Conservation (phyloP, 2,888 invertebrate genomes). For the Uloborus plumipes region DNA sequence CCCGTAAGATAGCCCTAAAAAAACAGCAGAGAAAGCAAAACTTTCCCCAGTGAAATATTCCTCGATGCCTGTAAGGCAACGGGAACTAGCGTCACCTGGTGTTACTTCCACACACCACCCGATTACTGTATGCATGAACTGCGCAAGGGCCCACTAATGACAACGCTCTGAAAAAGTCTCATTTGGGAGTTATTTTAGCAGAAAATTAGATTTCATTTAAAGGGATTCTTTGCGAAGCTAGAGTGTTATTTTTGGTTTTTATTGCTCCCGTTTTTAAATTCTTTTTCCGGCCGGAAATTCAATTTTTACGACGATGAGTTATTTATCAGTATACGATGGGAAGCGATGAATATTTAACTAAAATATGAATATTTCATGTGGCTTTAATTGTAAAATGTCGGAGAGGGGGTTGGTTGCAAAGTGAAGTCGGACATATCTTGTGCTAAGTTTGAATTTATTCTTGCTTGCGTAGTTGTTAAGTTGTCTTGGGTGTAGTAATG, state of each 20-base stretch:
- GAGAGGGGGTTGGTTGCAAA: slow-evolving; percentile 26
- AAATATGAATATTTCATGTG: slow-evolving; percentile 62
- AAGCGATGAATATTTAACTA: slow-evolving; percentile 43
- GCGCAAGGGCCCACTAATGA: slow-evolving; percentile 42
- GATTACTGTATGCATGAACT: slow-evolving; percentile 45
- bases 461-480: no score
- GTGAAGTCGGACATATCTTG: neutral
- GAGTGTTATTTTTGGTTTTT: slow-evolving; percentile 22
- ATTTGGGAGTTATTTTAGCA: slow-evolving; percentile 62
- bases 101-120: slow-evolving; percentile 37
- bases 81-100: slow-evolving; percentile 50
- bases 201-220: slow-evolving; percentile 62
- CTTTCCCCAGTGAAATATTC: slow-evolving; percentile 15
- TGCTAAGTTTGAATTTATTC: no score
- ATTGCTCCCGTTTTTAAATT: slow-evolving; percentile 16
- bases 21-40: slow-evolving; percentile 23
- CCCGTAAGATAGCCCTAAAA: neutral
- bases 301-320: slow-evolving; percentile 17
- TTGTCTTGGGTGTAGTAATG: no score
- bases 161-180: slow-evolving; percentile 48
- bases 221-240: slow-evolving; percentile 42
- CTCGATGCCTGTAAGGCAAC: slow-evolving; percentile 40
- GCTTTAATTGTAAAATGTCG: slow-evolving; percentile 57
- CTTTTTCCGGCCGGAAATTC: slow-evolving; percentile 10
- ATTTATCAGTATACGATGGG: slow-evolving; percentile 41